Evolutionary conservation across 2,888 invertebrate species (phyloP), one percentile per base, ranked within the genome.

Genomic region (Portevinia maculata): DNA sequence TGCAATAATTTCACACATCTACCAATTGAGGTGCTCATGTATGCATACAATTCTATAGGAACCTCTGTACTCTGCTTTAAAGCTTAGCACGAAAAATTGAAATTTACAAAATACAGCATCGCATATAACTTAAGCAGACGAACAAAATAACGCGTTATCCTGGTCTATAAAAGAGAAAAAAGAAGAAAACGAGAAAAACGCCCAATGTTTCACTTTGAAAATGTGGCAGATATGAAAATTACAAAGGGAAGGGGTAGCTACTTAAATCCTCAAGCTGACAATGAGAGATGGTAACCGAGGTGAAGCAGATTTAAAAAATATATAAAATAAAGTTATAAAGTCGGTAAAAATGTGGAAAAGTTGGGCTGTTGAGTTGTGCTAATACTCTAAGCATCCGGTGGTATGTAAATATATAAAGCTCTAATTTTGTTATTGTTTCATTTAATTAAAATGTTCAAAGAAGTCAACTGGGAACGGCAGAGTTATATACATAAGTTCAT

Each of bases 51-150:
- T 28, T 30, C 37, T 17, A 4, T 50, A 64, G 13, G n/a, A 8
- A 34, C 15, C 48, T 19, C 21, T 17, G 6, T 13, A n/a, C n/a
- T n/a, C n/a, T n/a, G 11, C 41, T 17, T 41, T 21, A 64, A 37
- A n/a, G 30, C n/a, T 28, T 37, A 8, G 17, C 8, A 32, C 19
- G 44, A 32, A 32, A 30, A 44, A 19, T 59, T 32, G 8, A 8
- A 32, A 32, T 17, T 7, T 6, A 59, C 15, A 17, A 19, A 37
- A n/a, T 32, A 57, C 5, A 52, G 64, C 30, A 21, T 37, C 24
- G 48, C 55, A 46, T 13, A 67, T 39, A 69, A 69, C 37, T 69
- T 48, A 46, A 69, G 34, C 28, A 37, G 46, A 57, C 39, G 39
- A 57, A 30, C 37, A 7, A 17, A 57, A 57, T 30, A 48, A 37